Evolutionary conservation across 2,113 vertebrate genomes (phyloP), one percentile per base, ranked within the genome.

Genomic region (Agelaius tricolor): DNA sequence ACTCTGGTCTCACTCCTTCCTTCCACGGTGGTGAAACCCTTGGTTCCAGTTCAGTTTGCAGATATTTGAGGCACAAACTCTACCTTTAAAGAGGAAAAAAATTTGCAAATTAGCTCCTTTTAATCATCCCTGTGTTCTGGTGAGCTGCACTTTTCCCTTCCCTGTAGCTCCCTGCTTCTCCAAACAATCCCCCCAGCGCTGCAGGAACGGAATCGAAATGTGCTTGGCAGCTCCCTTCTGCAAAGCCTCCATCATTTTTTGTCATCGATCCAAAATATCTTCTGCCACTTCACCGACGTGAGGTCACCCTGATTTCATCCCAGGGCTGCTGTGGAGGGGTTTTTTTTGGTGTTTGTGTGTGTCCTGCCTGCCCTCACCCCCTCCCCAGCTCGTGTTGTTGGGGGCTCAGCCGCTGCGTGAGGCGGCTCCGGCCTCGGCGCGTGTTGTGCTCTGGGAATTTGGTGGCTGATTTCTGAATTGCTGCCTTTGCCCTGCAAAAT

Each of bases 251-350:
- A 49, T 67, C 12, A 65, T 82, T 87, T 90, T 52, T 88, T 97
- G 93, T 95, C 92, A 90, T 84, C 15, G 11, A 87, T 86, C 86
- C 96, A 81, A 72, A 82, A 90, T 17, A 62, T 69, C 90, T 93
- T 47, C 16, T 30, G 58, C 84, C 97, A 90, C 26, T 30, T 87
- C 75, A 6, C 19, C 43, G 47, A 49, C 7, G 31, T 67, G 63
- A 93, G 73, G 82, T 90, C 71, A 35, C 46, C 87, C 87, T 57
- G 22, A 68, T 91, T 96, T 54, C 76, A 68, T 93, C 88, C 51
- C 94, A 8, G 54, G 66, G 51, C 47, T 72, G 79, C 72, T 46
- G 59, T 37, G 5, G 82, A 51, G 55, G 63, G 18, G 37, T 55
- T 65, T 55, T 65, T 41, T 35, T 18, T 18, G 10, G 18, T 11